A percentile compares a stretch with the other conserved stretches of the same genome.
These are phyloP conservation scores for Diarsia rubi DNA, from an alignment of 2,888 invertebrate genomes.

Conservation along the genomic window DNA sequence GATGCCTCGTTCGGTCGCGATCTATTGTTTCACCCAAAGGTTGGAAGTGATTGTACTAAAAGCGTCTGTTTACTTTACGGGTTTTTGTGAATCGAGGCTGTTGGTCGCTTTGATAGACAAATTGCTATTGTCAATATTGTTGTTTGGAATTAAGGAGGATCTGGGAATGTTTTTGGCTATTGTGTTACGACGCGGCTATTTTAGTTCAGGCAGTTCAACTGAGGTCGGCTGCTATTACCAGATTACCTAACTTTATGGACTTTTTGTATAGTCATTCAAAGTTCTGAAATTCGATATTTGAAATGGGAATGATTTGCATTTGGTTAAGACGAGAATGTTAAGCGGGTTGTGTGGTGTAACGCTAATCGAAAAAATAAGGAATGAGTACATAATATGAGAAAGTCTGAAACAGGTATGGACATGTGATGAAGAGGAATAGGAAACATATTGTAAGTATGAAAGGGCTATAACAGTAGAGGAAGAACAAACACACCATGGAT, in stretches of 20 bases:
- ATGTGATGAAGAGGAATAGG: too few relatives aligned
- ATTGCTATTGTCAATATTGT: slow-evolving; percentile 60
- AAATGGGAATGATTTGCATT: too few relatives aligned
- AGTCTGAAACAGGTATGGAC: too few relatives aligned
- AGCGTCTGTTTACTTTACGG: slow-evolving; percentile 58
- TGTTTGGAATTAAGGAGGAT: slow-evolving; percentile 34
- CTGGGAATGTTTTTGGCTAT: slow-evolving; percentile 21
- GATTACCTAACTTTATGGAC: neutral
- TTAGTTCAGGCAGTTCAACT: neutral
- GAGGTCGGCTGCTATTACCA: neutral
- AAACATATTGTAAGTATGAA: too few relatives aligned
- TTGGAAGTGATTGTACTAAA: slow-evolving; percentile 62
- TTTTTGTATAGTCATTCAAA: neutral
- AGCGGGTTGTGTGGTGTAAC: too few relatives aligned
- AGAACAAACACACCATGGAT: too few relatives aligned
- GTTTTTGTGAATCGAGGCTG: slow-evolving; percentile 58
- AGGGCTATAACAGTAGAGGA: too few relatives aligned
- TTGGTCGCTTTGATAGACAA: slow-evolving; percentile 54
- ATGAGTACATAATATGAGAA: too few relatives aligned
- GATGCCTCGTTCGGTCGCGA: slow-evolving; percentile 48
- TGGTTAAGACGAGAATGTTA: too few relatives aligned
- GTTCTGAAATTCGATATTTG: too few relatives aligned
- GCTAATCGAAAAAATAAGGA: too few relatives aligned
- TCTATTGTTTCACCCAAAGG: slow-evolving; percentile 61
- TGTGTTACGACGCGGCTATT: neutral